phyloP scores from a whole-genome alignment of 2,888 invertebrate genomes.

The Lapara coniferarum region DNA sequence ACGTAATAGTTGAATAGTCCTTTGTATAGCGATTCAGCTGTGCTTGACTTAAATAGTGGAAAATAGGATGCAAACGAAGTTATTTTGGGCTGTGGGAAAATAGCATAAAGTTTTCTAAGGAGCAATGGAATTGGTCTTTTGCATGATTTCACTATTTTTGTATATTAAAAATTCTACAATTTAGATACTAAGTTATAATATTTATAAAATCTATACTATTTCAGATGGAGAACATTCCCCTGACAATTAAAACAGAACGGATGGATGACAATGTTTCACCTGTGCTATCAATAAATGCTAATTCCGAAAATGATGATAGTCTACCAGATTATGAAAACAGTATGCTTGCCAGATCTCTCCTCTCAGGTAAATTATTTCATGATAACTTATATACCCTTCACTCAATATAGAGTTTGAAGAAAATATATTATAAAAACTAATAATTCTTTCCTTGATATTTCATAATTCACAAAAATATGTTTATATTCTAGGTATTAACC shows the following conservation, averaged over 20 bases:
- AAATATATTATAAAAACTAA: neutral
- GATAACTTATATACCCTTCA: too few species aligned
- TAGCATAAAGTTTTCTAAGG: too few species aligned
- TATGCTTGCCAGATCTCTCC: conserved; percentile 79
- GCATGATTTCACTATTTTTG: neutral
- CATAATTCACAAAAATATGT: neutral
- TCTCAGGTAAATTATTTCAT: conserved; percentile 63
- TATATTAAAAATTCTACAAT: neutral
- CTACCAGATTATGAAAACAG: conserved; percentile 81
- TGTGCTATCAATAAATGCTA: conserved; percentile 51
- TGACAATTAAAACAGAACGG: conserved; percentile 71
- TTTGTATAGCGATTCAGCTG: too few species aligned
- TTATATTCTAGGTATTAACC: conserved; percentile 72
- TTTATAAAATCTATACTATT: conserved; percentile 14
- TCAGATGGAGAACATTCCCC: conserved; percentile 59
- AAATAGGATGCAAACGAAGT: too few species aligned
- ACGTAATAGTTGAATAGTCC: too few species aligned
- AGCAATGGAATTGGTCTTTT: too few species aligned
- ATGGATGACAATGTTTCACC: conserved; percentile 67
- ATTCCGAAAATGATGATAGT: conserved; percentile 75
- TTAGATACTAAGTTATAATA: neutral
- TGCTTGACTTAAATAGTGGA: too few species aligned
- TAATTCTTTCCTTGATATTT: neutral
- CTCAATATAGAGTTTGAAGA: too few species aligned
- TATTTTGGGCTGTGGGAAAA: too few species aligned